A percentile compares a stretch with the other conserved stretches of the same genome.
These are phyloP conservation scores for Pomacea maculata DNA, from an alignment of 1,140 invertebrate genomes.

Conservation along the genomic window DNA sequence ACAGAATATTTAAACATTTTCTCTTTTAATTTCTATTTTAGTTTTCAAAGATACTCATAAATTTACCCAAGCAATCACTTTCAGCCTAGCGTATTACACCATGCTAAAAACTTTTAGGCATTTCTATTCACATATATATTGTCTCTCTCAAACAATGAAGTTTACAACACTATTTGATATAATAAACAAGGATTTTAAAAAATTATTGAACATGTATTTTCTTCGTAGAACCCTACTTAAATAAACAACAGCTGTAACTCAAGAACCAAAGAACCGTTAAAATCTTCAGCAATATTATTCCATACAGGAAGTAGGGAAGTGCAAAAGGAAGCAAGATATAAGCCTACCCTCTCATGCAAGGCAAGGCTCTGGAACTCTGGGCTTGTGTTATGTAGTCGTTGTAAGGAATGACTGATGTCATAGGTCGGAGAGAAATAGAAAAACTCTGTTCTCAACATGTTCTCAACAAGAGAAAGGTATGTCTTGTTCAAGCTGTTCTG, in stretches of 20 bases:
- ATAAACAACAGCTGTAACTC: too few relatives aligned
- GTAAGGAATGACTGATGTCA: conserved; percentile 92
- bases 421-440: conserved; percentile 95
- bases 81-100: too few relatives aligned
- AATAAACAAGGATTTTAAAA: too few relatives aligned
- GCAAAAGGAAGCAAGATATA: conserved; percentile 1
- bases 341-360: conserved; percentile 67
- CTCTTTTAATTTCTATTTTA: neutral
- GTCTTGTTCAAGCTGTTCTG: conserved; percentile 78
- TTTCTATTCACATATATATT: too few relatives aligned
- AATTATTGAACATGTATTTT: too few relatives aligned
- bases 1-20: neutral
- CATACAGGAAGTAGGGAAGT: conserved; percentile 1
- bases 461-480: conserved; percentile 84
- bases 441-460: conserved; percentile 79
- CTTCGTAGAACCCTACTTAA: too few relatives aligned
- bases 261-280: too few relatives aligned
- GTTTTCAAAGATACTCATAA: neutral
- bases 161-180: too few relatives aligned
- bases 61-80: neutral
- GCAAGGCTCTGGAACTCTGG: conserved; percentile 80
- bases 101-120: too few relatives aligned
- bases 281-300: neutral
- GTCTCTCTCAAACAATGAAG: too few relatives aligned
- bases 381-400: conserved; percentile 86